Evolutionary conservation across 2,797 vertebrate species (phyloP).

Genomic region (Emys orbicularis): DNA sequence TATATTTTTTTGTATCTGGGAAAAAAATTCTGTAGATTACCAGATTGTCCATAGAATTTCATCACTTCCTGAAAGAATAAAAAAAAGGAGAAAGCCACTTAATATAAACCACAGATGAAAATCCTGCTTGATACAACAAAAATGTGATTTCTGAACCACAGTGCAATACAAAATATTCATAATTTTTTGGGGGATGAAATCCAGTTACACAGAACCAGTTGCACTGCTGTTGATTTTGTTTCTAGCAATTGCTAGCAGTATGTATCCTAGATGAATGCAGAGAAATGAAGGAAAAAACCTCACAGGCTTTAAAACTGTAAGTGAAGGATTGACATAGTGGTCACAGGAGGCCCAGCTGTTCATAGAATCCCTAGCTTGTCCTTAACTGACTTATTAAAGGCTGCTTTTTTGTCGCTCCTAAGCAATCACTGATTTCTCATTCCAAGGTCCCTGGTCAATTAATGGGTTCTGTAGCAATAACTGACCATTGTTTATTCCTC

Average conservation of each 20-base stretch:
- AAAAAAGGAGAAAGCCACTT: accelerated
- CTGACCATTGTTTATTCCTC: neutral
- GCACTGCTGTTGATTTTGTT: neutral
- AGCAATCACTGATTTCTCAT: conserved; percentile 16
- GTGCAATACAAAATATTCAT: neutral
- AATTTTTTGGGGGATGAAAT: conserved; percentile 39
- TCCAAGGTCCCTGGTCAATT: neutral
- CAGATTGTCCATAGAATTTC: neutral
- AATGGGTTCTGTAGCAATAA: neutral
- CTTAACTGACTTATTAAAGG: conserved; percentile 17
- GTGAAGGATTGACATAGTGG: neutral
- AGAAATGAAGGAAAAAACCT: conserved; percentile 26
- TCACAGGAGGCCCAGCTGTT: conserved; percentile 45
- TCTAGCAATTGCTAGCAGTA: conserved; percentile 18
- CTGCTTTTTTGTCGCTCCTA: neutral
- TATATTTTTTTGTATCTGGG: neutral
- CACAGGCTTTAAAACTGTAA: conserved; percentile 1
- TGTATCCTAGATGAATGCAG: neutral
- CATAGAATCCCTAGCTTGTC: conserved; percentile 10
- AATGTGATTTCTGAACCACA: neutral
- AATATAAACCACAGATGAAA: neutral
- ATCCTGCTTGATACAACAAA: neutral
- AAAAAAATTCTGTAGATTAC: neutral
- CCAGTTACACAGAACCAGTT: neutral
- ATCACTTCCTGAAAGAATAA: accelerated